Base-by-base conservation (phyloP, 1,140 invertebrate genomes). In the Hyles vespertilio region DNA sequence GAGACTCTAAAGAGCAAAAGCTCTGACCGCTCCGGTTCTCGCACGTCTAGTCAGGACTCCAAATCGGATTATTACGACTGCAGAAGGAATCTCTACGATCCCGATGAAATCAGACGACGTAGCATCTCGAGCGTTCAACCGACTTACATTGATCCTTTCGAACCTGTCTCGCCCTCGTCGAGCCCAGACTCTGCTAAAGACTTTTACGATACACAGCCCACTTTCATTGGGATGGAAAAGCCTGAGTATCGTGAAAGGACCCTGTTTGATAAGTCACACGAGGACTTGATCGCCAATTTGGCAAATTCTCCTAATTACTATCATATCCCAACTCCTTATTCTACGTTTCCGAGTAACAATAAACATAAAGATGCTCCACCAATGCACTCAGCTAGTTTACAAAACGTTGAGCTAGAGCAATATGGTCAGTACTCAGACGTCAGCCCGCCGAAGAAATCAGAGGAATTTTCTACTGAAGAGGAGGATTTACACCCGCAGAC, bases 181-280 rank as follows among this genome's bases (percentile, higher is more conserved):
- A 93, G 92, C 73, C 91, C 92, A 44, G 93, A 94, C 69, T 93
- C 92, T 1, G 91, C 90, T 59, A 92, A 91, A 72, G 92, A 93
- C 67, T 92, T 91, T 66, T 92, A 91, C 59, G 92, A 93, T 67
- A 90, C 89, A 10, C 90, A 90, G 61, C 70, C 86, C 3, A 86
- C 80, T 10, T 90, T 89, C 60, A 81, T 84, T 33, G 69, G 73
- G 7, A 83, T 81, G 72, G 87, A 90, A 56, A 83, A 81, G 62
- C 80, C 80, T 3, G 87, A 89, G 53, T 86, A 86, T 72, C 74
- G 74, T 32, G 83, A 87, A 61, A 87, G 74, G 65, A 82, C 74
- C 0, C 73, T 91, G 5, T 86, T 86, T 52, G 86, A 84, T 49
- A 91, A 91, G 59, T 92, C 90, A 3, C 91, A 92, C 56, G 91